phyloP scores from a whole-genome alignment of 2,888 invertebrate species.

The Nysson spinosus region DNA sequence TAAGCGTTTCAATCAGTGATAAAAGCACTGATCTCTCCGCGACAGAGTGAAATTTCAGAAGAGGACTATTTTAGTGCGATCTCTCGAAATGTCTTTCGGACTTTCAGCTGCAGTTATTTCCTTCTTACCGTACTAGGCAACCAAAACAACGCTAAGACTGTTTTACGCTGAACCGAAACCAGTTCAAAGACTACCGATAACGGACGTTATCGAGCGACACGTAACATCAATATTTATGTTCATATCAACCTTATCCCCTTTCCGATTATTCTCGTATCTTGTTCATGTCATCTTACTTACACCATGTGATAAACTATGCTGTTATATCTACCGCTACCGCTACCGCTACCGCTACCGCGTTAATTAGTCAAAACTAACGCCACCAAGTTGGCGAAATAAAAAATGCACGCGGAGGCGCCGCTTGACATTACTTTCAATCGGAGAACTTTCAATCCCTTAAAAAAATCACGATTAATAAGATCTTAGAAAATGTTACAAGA shows the following conservation, averaged over 20 bases:
- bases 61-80: slow-evolving; percentile 44
- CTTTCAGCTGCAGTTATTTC: slow-evolving; percentile 16
- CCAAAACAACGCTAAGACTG: slow-evolving; percentile 36
- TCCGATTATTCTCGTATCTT: slow-evolving; percentile 2
- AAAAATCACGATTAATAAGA: too few species aligned
- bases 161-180: slow-evolving; percentile 14
- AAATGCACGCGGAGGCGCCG: too few species aligned
- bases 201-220: slow-evolving; percentile 60
- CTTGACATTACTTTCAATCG: too few species aligned
- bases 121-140: slow-evolving; percentile 10
- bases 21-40: slow-evolving; percentile 5
- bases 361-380: too few species aligned
- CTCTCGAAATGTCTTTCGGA: slow-evolving; percentile 39
- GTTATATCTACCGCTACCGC: too few species aligned
- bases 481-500: too few species aligned
- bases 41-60: slow-evolving; percentile 5
- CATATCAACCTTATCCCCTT: slow-evolving; percentile 54
- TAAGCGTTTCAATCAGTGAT: slow-evolving; percentile 13
- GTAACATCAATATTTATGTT: slow-evolving; percentile 66
- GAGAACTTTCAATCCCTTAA: too few species aligned
- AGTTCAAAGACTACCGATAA: slow-evolving; percentile 62
- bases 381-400: too few species aligned
- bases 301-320: too few species aligned
- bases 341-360: too few species aligned
- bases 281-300: slow-evolving; percentile 5